phyloP scores from a whole-genome alignment of 2,113 vertebrate species.

The Heptranchias perlo region DNA sequence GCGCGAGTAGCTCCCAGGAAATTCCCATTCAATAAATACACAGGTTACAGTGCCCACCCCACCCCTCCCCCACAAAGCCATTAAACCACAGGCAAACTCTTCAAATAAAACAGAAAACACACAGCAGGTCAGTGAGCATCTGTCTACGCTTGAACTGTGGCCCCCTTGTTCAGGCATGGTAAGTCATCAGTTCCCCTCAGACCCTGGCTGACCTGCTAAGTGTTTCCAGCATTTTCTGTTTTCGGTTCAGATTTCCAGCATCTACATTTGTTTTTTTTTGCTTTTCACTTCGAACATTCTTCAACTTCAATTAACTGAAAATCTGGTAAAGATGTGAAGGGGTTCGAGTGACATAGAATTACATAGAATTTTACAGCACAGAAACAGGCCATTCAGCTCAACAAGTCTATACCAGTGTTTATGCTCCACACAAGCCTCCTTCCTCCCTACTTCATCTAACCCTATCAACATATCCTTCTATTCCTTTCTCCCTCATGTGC shows the following conservation, averaged over 20 bases:
- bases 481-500: not conserved
- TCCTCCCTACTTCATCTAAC: not conserved
- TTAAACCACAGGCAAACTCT: not conserved
- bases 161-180: not conserved
- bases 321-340: not conserved
- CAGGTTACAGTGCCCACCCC: not conserved
- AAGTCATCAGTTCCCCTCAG: not conserved
- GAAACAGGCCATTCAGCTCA: too few relatives aligned
- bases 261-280: not conserved
- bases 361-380: not conserved
- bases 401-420: not conserved
- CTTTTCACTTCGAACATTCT: not conserved
- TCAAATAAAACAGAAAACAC: not conserved
- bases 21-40: not conserved
- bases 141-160: not conserved
- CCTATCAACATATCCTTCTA: not conserved
- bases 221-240: not conserved
- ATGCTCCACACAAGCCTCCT: not conserved
- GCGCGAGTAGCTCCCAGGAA: not conserved
- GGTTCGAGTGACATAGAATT: not conserved
- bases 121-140: not conserved
- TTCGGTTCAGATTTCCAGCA: not conserved
- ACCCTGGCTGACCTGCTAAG: not conserved
- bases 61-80: too few relatives aligned
- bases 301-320: not conserved